phyloP scores from a whole-genome alignment of 1,140 invertebrate species.

The Doryteuthis pealeii region DNA sequence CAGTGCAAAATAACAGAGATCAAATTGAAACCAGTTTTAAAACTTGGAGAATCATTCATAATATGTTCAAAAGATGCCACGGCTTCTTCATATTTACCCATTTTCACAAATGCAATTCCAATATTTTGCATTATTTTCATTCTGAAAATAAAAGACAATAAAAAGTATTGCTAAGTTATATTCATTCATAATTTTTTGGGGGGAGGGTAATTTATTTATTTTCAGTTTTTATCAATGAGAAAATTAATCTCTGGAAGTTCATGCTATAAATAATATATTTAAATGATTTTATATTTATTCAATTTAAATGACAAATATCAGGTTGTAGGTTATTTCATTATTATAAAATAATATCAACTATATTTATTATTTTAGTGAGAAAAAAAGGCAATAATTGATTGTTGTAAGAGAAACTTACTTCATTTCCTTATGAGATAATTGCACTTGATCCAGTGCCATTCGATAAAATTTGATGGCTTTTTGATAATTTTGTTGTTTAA shows the following conservation, averaged over 20 bases:
- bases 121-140: conserved; percentile 99
- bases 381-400: no score
- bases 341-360: no score
- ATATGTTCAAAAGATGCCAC: conserved; percentile 96
- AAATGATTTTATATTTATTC: no score
- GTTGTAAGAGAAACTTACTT: conserved; percentile 65
- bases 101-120: conserved; percentile 90
- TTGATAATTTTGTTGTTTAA: conserved; percentile 88
- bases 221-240: no score
- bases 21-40: conserved; percentile 84
- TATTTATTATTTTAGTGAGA: no score
- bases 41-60: conserved; percentile 91
- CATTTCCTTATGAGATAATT: conserved; percentile 84
- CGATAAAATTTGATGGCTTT: conserved; percentile 97
- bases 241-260: no score
- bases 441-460: conserved; percentile 95
- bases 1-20: conserved; percentile 92
- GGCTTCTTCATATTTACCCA: conserved; percentile 95
- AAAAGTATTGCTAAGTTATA: background rate
- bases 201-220: no score
- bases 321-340: no score
- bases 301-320: no score
- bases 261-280: no score
- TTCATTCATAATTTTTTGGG: background rate
- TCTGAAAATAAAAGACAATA: conserved; percentile 61